phyloP scores from a whole-genome alignment of 2,888 invertebrate species.

The Phrixothrix hirtus region DNA sequence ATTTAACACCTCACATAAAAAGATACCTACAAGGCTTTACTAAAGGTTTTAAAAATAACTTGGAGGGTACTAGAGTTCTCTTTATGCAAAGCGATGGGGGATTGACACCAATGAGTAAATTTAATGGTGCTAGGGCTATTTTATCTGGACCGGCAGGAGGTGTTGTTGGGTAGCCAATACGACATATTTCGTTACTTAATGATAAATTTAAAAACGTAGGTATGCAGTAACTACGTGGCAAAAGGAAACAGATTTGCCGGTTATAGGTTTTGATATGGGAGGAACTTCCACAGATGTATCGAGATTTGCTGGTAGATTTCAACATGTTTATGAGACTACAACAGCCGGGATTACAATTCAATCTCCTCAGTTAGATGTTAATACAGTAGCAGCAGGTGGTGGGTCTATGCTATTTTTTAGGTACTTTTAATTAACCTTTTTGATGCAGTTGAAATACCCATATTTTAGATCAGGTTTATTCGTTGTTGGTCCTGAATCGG shows the following conservation, averaged over 20 bases:
- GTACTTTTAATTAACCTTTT: too few species aligned
- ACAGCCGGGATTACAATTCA: slow-evolving; percentile 99
- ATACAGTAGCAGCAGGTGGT: slow-evolving; percentile 98
- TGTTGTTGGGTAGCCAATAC: slow-evolving; percentile 86
- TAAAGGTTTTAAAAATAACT: slow-evolving; percentile 78
- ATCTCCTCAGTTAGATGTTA: slow-evolving; percentile 94
- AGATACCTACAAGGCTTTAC: slow-evolving; percentile 86
- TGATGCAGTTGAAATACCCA: too few species aligned
- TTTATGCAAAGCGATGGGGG: slow-evolving; percentile 99
- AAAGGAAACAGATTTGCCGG: slow-evolving; percentile 73
- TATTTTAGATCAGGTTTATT: slow-evolving; percentile 72
- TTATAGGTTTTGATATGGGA: slow-evolving; percentile 94
- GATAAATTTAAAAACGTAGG: slow-evolving; percentile 21
- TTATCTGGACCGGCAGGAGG: slow-evolving; percentile 98
- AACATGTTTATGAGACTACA: slow-evolving; percentile 95
- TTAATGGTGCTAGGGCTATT: slow-evolving; percentile 76
- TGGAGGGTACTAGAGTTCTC: slow-evolving; percentile 79
- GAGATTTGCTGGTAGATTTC: slow-evolving; percentile 87
- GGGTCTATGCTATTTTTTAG: slow-evolving; percentile 94
- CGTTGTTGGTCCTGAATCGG: slow-evolving; percentile 90
- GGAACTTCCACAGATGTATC: slow-evolving; percentile 98
- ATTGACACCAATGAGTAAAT: slow-evolving; percentile 84
- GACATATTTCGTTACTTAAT: too few species aligned
- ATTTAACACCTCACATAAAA: slow-evolving; percentile 94
- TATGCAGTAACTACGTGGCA: slow-evolving; percentile 61